Percentiles rank a stretch among this genome's conserved stretches.
These are phyloP conservation scores for Netelia virgata DNA, from an alignment of 2,888 invertebrate genomes.

Conservation along the genomic window DNA sequence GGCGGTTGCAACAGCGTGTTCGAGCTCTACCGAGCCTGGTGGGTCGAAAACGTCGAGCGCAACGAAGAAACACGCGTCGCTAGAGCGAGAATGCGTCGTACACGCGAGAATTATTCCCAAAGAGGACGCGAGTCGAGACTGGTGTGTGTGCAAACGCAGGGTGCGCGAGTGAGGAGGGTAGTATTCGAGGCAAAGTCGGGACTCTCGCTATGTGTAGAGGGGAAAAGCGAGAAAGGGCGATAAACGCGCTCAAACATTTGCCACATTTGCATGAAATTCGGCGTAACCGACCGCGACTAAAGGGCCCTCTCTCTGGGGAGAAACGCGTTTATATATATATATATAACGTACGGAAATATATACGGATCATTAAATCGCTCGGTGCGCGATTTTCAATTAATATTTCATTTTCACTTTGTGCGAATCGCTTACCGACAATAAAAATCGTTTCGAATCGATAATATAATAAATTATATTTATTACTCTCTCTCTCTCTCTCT, in stretches of 20 bases:
- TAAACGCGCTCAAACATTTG: constrained; percentile 57
- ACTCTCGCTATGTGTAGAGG: constrained; percentile 27
- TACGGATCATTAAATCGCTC: constrained; percentile 53
- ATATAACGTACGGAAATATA: constrained; percentile 30
- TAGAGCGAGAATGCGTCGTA: constrained; percentile 45
- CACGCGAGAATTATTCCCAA: constrained; percentile 45
- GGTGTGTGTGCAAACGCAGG: constrained; percentile 17
- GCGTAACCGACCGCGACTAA: constrained; percentile 58
- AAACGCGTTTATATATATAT: not conserved
- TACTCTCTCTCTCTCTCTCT: not conserved
- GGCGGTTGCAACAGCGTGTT: constrained; percentile 58
- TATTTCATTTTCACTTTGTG: constrained; percentile 42
- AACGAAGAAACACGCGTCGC: constrained; percentile 20
- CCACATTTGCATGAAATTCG: constrained; percentile 58
- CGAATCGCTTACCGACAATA: constrained; percentile 7
- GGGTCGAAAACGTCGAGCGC: constrained; percentile 17
- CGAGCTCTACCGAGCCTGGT: constrained; percentile 1
- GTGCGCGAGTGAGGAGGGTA: constrained; percentile 6
- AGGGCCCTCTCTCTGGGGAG: not conserved
- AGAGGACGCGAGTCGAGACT: constrained; percentile 28
- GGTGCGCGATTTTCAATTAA: constrained; percentile 39
- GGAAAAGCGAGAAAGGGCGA: constrained; percentile 35
- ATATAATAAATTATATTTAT: not conserved
- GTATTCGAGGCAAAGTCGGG: constrained; percentile 53
- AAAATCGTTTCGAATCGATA: not conserved